Conservation (phyloP, 2,113 vertebrate genomes). For the Aphelocoma coerulescens region DNA sequence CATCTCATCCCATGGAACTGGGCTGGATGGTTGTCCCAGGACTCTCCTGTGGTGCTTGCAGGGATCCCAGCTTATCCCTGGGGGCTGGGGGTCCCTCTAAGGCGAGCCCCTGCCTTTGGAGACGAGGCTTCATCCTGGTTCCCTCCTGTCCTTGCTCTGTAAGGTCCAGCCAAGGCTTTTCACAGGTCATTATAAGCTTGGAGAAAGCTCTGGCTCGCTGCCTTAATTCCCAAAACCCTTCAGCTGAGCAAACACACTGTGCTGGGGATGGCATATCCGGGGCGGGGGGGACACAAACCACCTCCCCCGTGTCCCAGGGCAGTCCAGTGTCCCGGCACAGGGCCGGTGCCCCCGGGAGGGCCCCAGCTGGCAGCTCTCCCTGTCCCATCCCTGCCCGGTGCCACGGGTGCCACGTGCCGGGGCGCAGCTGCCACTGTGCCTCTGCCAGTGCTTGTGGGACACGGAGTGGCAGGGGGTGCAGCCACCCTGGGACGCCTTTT, state of each 20-base stretch:
- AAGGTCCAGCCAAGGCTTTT: background rate
- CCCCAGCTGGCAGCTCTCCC: background rate
- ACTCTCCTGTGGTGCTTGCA: background rate
- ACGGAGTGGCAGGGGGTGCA: fast-evolving
- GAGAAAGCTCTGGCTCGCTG: background rate
- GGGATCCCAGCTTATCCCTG: background rate
- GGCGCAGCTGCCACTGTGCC: background rate
- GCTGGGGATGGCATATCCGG: background rate
- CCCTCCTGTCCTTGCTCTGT: background rate
- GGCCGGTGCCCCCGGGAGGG: background rate
- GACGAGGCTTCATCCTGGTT: fast-evolving
- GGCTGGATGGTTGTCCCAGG: fast-evolving
- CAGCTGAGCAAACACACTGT: background rate
- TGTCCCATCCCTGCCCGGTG: background rate
- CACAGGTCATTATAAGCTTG: background rate
- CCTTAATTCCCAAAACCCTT: background rate
- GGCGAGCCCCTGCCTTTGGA: background rate
- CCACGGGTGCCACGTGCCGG: background rate
- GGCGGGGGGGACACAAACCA: fast-evolving
- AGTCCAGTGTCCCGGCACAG: fast-evolving
- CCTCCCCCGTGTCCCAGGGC: fast-evolving
- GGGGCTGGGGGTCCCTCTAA: background rate
- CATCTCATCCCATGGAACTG: fast-evolving
- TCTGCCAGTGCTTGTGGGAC: background rate
- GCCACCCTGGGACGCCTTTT: background rate